phyloP scores from a whole-genome alignment of 53 echinoderm and acorn worm species.

The Echinarachnius parma region DNA sequence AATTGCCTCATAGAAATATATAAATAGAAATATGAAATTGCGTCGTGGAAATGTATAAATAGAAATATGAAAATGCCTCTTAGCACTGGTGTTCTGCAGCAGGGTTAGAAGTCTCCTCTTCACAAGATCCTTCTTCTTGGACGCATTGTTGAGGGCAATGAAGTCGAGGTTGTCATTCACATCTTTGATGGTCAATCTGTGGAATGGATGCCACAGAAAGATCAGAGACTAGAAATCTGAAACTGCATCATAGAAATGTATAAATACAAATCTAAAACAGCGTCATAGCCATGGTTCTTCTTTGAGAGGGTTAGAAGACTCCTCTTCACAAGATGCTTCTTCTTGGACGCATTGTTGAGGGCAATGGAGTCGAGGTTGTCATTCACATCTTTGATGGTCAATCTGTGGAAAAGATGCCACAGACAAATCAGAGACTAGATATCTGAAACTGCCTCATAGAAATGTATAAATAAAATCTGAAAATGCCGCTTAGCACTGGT shows the following conservation, averaged over 20 bases:
- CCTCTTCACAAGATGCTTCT: conserved; percentile 93
- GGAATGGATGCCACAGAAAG: no score
- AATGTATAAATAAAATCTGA: no score
- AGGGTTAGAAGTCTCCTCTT: conserved; percentile 85
- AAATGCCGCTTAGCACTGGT: conserved; percentile 89
- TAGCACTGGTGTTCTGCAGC: conserved; percentile 80
- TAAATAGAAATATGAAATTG: no score
- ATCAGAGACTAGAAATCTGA: no score
- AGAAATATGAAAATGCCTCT: no score
- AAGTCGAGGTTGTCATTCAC: conserved; percentile 88
- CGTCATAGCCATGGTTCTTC: conserved; percentile 81
- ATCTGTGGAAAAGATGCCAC: conserved; percentile 35
- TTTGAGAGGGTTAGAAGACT: conserved; percentile 73
- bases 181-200: conserved; percentile 85
- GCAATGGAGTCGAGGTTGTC: conserved; percentile 85
- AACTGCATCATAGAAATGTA: no score
- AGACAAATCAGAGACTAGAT: no score
- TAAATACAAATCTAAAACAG: no score
- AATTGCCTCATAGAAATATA: no score
- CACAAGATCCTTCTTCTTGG: conserved; percentile 95
- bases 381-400: conserved; percentile 92
- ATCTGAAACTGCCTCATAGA: no score
- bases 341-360: conserved; percentile 83
- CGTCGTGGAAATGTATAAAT: no score
- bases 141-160: conserved; percentile 77